phyloP scores from a whole-genome alignment of 2,113 vertebrate species.

The Pleuronectes platessa region DNA sequence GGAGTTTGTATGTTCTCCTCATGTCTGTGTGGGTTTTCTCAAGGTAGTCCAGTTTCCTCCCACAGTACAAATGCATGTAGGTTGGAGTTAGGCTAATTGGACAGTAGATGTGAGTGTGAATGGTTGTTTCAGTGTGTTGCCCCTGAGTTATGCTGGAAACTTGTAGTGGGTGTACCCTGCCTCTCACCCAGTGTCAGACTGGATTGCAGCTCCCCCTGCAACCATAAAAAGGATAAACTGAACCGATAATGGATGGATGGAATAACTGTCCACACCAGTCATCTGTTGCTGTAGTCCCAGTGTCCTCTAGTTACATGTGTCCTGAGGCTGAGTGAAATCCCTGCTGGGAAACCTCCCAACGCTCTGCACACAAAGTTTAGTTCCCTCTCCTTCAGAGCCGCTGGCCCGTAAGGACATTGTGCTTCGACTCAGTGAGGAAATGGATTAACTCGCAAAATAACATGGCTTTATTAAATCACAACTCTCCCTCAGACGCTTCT shows the following conservation, averaged over 20 bases:
- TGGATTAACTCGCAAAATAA: conserved; percentile 71
- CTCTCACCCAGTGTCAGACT: background rate
- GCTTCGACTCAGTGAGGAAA: conserved; percentile 27
- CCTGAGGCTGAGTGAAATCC: background rate
- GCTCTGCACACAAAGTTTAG: conserved; percentile 20
- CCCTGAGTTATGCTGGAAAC: background rate
- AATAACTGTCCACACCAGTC: conserved; percentile 6
- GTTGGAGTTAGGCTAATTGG: background rate
- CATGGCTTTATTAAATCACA: conserved; percentile 68
- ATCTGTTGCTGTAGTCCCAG: conserved; percentile 5
- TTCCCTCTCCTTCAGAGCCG: conserved; percentile 44
- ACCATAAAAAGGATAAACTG: background rate
- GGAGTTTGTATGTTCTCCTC: background rate
- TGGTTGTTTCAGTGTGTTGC: background rate
- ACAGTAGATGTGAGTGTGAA: background rate
- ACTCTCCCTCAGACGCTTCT: conserved; percentile 33
- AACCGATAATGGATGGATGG: background rate
- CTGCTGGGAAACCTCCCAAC: conserved; percentile 30
- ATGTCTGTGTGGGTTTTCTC: background rate
- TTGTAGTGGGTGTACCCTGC: background rate
- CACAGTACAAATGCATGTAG: background rate
- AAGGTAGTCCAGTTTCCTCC: background rate
- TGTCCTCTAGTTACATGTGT: conserved; percentile 1
- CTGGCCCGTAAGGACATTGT: conserved; percentile 57
- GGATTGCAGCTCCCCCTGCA: background rate